These are phyloP conservation scores for Altica lythri DNA, from an alignment of 2,888 invertebrate genomes.

Conservation along the genomic window DNA sequence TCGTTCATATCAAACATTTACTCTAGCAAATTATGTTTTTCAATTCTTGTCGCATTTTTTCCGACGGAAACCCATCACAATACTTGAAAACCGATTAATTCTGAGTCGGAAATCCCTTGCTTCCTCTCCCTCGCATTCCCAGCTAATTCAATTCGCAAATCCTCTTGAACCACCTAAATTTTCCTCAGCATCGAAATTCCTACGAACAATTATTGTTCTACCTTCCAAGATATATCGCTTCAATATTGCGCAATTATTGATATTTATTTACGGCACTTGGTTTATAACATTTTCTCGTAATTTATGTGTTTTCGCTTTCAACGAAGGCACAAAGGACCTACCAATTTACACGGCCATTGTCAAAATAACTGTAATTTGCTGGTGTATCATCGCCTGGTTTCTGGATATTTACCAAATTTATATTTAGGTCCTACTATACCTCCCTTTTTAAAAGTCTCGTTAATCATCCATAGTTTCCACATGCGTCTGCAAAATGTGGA, in stretches of 20 bases:
- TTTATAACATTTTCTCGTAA: slow-evolving; percentile 34
- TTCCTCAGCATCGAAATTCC: slow-evolving; percentile 46
- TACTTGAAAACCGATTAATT: slow-evolving; percentile 16
- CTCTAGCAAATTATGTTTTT: neutral
- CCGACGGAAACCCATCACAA: neutral
- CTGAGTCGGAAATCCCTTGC: slow-evolving; percentile 11
- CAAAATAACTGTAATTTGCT: slow-evolving; percentile 31
- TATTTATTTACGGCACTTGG: slow-evolving; percentile 45
- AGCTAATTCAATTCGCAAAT: slow-evolving; percentile 36
- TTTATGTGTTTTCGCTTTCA: slow-evolving; percentile 38
- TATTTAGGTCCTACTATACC: too few species aligned
- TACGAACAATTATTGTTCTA: slow-evolving; percentile 39
- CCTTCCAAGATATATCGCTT: slow-evolving; percentile 43
- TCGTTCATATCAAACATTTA: too few species aligned
- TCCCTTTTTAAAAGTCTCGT: too few species aligned
- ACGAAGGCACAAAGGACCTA: slow-evolving; percentile 29
- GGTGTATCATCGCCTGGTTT: slow-evolving; percentile 14
- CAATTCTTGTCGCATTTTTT: neutral
- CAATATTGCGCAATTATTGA: slow-evolving; percentile 47
- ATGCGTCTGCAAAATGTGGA: too few species aligned
- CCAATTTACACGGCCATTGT: slow-evolving; percentile 36
- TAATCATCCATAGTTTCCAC: too few species aligned
- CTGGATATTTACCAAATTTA: neutral
- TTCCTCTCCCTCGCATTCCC: slow-evolving; percentile 10
- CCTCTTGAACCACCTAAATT: slow-evolving; percentile 38